These are phyloP conservation scores for Entomobrya proxima DNA, from an alignment of 2,888 invertebrate genomes.

Conservation along the genomic window DNA sequence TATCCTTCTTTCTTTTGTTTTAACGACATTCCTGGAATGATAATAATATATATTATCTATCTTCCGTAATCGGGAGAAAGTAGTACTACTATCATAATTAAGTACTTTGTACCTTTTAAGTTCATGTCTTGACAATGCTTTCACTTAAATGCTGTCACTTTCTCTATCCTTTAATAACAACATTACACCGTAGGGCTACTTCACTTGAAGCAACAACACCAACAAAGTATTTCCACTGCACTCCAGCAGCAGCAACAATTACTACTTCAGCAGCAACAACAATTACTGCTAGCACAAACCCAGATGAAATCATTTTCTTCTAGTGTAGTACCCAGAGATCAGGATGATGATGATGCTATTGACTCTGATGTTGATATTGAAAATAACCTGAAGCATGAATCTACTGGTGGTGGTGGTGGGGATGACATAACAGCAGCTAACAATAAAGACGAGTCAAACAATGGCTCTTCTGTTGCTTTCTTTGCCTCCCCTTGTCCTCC, in stretches of 20 bases:
- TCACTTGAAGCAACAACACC: conserved; percentile 56
- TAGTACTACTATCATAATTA: not conserved
- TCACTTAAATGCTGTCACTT: conserved; percentile 27
- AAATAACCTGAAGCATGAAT: conserved; percentile 28
- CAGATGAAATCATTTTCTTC: conserved; percentile 50
- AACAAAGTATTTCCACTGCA: conserved; percentile 44
- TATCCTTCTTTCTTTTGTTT: not conserved
- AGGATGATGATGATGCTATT: conserved; percentile 10
- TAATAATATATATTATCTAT: not conserved
- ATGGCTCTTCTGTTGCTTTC: conserved; percentile 44
- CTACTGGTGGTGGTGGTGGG: conserved; percentile 43
- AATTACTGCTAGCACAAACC: conserved; percentile 47
- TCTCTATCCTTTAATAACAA: conserved; percentile 82
- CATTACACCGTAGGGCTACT: conserved; percentile 47
- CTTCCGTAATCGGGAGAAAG: too few species aligned
- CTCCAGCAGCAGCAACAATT: conserved; percentile 45
- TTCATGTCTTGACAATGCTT: conserved; percentile 19
- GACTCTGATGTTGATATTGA: conserved; percentile 5
- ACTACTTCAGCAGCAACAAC: conserved; percentile 44
- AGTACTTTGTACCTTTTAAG: not conserved
- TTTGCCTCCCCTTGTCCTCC: conserved; percentile 11
- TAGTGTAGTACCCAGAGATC: conserved; percentile 28
- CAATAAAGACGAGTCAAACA: conserved; percentile 27
- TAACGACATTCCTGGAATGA: not conserved
- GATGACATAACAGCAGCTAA: not conserved